phyloP scores from a whole-genome alignment of 1,140 invertebrate species.

The Temnothorax curvispinosus region DNA sequence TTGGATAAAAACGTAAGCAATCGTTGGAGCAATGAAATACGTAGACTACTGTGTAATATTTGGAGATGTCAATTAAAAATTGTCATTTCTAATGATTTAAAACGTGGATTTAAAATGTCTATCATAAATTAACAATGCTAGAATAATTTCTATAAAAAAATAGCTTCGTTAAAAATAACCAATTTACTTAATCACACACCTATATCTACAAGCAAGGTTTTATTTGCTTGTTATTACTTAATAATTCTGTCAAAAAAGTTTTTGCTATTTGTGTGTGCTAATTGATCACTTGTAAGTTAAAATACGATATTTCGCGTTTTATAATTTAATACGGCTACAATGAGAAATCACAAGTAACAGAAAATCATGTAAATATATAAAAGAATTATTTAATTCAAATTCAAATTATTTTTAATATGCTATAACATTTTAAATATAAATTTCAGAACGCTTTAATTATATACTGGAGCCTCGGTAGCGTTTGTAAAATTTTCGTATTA shows the following conservation, averaged over 20 bases:
- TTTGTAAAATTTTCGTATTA: conserved; percentile 82
- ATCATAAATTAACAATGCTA: not conserved
- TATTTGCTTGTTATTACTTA: not conserved
- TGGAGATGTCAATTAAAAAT: not conserved
- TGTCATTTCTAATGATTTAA: not conserved
- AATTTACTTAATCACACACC: not conserved
- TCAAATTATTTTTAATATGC: not conserved
- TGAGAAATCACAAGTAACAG: not conserved
- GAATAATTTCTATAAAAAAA: not conserved
- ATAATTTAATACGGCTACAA: not conserved
- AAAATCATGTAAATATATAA: not conserved
- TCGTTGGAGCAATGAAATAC: not conserved
- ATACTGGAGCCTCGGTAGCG: conserved; percentile 81
- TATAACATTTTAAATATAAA: conserved; percentile 34
- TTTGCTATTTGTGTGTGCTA: not conserved
- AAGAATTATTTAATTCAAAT: not conserved
- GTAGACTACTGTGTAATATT: not conserved
- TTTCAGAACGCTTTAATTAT: conserved; percentile 77
- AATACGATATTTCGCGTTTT: not conserved
- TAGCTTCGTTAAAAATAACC: not conserved
- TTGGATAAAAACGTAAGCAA: not conserved
- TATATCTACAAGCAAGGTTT: not conserved
- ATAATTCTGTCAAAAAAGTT: not conserved
- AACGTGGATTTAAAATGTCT: not conserved
- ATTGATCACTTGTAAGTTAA: not conserved